A percentile compares a stretch with the other conserved stretches of the same genome.
phyloP scores from a whole-genome alignment of 2,113 vertebrate species.

The Atrichornis clamosus region DNA sequence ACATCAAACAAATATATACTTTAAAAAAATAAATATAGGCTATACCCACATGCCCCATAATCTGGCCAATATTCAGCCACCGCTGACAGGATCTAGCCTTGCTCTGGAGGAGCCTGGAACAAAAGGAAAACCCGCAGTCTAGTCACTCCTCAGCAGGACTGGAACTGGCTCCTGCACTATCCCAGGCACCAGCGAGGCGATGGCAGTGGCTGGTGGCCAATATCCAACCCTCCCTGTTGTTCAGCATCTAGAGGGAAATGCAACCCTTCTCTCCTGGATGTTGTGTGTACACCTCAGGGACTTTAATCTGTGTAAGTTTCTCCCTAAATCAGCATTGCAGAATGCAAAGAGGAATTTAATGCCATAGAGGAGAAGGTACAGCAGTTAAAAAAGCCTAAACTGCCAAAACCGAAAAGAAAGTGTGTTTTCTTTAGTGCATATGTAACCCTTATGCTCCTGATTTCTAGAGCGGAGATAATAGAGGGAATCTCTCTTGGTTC shows the following conservation, averaged over 20 bases:
- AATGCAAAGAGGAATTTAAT: not conserved
- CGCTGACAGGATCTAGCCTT: not conserved
- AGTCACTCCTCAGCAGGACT: not conserved
- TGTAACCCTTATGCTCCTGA: not conserved
- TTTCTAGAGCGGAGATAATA: not conserved
- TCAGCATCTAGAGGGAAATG: not conserved
- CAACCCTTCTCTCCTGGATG: not conserved
- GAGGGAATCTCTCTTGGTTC: not conserved
- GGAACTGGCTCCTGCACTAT: not conserved
- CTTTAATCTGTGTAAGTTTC: not conserved
- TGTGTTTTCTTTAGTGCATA: not conserved
- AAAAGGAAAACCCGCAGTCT: not conserved
- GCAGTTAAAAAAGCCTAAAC: not conserved
- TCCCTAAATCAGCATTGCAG: not conserved
- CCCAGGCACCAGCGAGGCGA: not conserved
- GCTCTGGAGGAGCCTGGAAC: not conserved
- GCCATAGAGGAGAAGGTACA: not conserved
- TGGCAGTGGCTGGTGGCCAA: not conserved
- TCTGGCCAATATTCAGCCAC: constrained; percentile 51
- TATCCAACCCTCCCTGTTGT: not conserved
- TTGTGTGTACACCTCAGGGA: not conserved
- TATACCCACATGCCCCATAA: constrained; percentile 50
- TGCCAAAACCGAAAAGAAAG: not conserved
- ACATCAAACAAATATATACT: constrained; percentile 59
- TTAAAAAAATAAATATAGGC: constrained; percentile 32